Base-by-base conservation (phyloP, 2,113 vertebrate genomes). In the Galbula dea region DNA sequence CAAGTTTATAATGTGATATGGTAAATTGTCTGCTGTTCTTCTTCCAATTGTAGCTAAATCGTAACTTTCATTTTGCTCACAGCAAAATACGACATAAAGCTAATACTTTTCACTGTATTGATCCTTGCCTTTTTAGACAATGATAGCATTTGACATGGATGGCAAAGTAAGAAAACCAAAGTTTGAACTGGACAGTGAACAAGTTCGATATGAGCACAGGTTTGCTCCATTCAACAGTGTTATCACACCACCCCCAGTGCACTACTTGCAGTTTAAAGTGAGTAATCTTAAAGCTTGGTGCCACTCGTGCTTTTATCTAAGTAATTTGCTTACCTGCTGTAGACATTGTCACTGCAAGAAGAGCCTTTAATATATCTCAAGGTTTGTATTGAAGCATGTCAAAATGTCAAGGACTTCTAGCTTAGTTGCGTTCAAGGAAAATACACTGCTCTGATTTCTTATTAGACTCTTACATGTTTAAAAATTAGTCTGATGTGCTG, bases 171-270 rank as follows among this genome's bases (percentile, higher is more conserved):
- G 98, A 79, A 99, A 99, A 88, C 99, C 99, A 12, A 99, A 99
- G 97, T 99, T 99, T 97, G 99, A 99, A 95, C 97, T 99, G 67
- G 99, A 99, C 85, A 99, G 99, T 39, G 99, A 99, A 81, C 99
- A 99, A 94, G 99, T 99, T 91, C 98, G 99, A 73, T 99, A 99
- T 5, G 99, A 99, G 96, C 99, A 99, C 96, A 98, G 99, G 81
- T 99, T 99, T 93, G 99, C 99, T 45, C 99, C 99, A 7, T 99
- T 99, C 97, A 99, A 99, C 98, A 99, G 99, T 61, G 99, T 99
- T 54, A 99, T 99, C 95, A 99, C 99, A 3, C 99, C 99, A 5
- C 99, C 99, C 0, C 99, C 99, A 16, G 99, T 99, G 74, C 99
- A 99, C 96, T 99, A 99, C 94, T 97, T 99, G 78, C 99, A 99